Evolutionary conservation across 2,888 invertebrate species (phyloP).

Genomic region (Orthonevra nobilis): DNA sequence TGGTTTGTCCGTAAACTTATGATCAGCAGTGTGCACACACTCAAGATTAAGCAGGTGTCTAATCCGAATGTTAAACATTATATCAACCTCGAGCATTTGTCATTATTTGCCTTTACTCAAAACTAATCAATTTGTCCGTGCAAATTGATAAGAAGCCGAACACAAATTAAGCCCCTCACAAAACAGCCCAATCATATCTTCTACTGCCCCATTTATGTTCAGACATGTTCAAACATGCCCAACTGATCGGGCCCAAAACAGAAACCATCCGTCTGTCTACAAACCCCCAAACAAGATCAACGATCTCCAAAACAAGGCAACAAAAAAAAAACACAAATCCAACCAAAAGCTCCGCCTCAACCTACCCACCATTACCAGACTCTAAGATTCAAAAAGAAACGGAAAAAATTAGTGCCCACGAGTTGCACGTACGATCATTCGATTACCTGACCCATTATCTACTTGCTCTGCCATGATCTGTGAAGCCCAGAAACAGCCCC

Average conservation of each 20-base stretch:
- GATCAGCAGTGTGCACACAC: no score
- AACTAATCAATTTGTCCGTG: conserved; percentile 24
- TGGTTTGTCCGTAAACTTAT: no score
- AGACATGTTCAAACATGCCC: conserved; percentile 57
- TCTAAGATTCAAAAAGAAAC: neutral
- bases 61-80: no score
- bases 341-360: conserved; percentile 43
- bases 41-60: no score
- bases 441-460: conserved; percentile 70
- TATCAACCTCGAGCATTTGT: no score
- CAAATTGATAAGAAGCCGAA: conserved; percentile 21
- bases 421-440: conserved; percentile 70
- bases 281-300: conserved; percentile 26
- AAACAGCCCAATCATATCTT: conserved; percentile 55
- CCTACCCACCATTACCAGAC: neutral
- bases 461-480: conserved; percentile 59
- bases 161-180: conserved; percentile 23
- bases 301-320: no score
- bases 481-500: neutral
- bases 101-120: conserved; percentile 17
- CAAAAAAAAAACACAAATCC: no score
- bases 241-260: neutral
- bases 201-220: conserved; percentile 67
- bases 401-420: conserved; percentile 44
- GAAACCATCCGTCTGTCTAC: conserved; percentile 3